phyloP scores from a whole-genome alignment of 2,797 vertebrate genomes.

The Myotis planiceps region DNA sequence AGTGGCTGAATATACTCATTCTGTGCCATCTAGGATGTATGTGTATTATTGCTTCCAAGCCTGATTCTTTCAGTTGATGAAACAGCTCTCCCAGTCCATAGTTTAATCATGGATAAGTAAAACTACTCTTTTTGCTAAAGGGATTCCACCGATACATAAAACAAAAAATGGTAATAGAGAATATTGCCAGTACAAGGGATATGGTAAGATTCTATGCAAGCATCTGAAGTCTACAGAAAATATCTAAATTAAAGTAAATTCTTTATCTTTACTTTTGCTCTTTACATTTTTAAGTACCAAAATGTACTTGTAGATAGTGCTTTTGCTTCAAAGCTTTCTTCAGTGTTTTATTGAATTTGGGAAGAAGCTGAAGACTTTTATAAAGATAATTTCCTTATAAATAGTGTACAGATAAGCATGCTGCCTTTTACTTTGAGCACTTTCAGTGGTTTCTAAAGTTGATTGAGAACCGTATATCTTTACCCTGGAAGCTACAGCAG shows the following conservation, averaged over 20 bases:
- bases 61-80: background rate
- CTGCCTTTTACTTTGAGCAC: background rate
- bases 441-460: background rate
- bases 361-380: background rate
- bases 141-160: background rate
- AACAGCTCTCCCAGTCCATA: background rate
- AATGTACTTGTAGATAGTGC: background rate
- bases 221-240: background rate
- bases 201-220: background rate
- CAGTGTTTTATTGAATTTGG: background rate
- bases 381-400: constrained; percentile 12
- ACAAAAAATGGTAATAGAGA: background rate
- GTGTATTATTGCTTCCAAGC: background rate
- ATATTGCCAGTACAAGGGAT: background rate
- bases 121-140: background rate
- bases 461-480: background rate
- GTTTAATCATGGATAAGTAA: constrained; percentile 25
- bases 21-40: background rate
- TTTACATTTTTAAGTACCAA: constrained; percentile 22
- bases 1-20: background rate
- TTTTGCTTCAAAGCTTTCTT: background rate
- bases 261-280: background rate
- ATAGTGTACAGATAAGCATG: background rate
- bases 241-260: background rate
- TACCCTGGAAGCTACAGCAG: background rate